Conservation (phyloP, 2,113 vertebrate species). For the Myiozetetes cayanensis region DNA sequence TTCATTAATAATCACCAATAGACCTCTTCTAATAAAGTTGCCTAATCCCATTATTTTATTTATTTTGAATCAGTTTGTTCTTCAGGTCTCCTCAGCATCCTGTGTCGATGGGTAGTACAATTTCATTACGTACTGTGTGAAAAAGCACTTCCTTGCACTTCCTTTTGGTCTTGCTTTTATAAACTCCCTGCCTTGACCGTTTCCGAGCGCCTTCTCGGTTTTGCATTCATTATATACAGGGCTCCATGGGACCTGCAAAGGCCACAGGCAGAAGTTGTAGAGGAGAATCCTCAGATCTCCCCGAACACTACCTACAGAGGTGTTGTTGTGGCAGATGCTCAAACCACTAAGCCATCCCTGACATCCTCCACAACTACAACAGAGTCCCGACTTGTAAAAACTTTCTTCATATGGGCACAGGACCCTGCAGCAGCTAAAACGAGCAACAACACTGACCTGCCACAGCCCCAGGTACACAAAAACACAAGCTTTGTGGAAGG, state of each 20-base stretch:
- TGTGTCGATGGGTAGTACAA: not conserved
- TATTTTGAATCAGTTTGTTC: not conserved
- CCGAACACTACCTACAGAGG: not conserved
- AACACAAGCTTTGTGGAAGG: not conserved
- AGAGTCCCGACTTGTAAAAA: not conserved
- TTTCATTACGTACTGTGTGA: slow-evolving; percentile 19
- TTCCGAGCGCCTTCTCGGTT: not conserved
- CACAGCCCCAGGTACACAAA: not conserved
- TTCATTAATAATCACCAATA: slow-evolving; percentile 13
- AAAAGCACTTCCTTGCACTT: slow-evolving; percentile 25
- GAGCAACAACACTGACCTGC: not conserved
- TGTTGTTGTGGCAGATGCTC: not conserved
- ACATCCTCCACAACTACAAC: not conserved
- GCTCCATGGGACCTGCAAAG: not conserved
- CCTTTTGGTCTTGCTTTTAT: not conserved
- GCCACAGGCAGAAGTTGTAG: rapidly evolving
- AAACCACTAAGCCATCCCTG: not conserved
- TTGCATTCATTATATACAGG: not conserved
- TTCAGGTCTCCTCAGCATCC: slow-evolving; percentile 31
- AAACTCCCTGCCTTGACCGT: not conserved
- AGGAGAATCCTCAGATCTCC: not conserved
- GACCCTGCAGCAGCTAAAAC: not conserved
- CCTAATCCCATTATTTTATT: slow-evolving; percentile 41
- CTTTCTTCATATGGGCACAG: not conserved
- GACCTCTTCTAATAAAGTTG: not conserved